Evolutionary conservation across 2,888 invertebrate genomes (phyloP).

Genomic region (Nemapogon koenigi): DNA sequence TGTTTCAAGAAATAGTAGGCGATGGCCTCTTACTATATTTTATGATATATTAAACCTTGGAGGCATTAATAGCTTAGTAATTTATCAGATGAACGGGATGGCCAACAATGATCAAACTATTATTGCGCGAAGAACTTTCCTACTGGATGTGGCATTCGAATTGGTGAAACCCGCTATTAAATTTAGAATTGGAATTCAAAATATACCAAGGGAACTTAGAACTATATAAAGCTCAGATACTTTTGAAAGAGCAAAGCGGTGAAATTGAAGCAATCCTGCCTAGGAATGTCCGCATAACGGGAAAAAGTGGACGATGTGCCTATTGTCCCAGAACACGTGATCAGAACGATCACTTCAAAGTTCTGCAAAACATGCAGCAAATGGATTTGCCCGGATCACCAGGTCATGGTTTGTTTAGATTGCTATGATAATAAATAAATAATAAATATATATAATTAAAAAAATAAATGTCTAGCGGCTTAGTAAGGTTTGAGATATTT

Average conservation of each 20-base stretch:
- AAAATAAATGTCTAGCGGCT: too few relatives aligned
- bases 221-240: too few relatives aligned
- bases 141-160: conserved; percentile 2
- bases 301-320: conserved; percentile 11
- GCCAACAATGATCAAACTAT: background rate
- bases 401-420: conserved; percentile 13
- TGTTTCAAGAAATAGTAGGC: conserved; percentile 18
- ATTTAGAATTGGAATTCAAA: conserved; percentile 6
- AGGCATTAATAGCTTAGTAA: background rate
- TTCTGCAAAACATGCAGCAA: conserved; percentile 14
- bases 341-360: conserved; percentile 10
- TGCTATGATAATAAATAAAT: conserved; percentile 10
- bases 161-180: conserved; percentile 6
- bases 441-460: too few relatives aligned
- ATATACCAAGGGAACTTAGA: conserved; percentile 9
- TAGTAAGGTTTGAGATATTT: too few relatives aligned
- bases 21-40: conserved; percentile 20
- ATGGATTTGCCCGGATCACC: conserved; percentile 15
- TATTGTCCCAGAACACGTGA: conserved; percentile 12
- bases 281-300: conserved; percentile 9
- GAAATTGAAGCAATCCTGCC: background rate
- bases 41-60: conserved; percentile 17
- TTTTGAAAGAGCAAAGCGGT: conserved; percentile 4
- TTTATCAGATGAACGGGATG: background rate
- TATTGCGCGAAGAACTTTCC: conserved; percentile 4